These are phyloP conservation scores for Corythornis vintsioides DNA, from an alignment of 2,113 vertebrate genomes.

Conservation along the genomic window DNA sequence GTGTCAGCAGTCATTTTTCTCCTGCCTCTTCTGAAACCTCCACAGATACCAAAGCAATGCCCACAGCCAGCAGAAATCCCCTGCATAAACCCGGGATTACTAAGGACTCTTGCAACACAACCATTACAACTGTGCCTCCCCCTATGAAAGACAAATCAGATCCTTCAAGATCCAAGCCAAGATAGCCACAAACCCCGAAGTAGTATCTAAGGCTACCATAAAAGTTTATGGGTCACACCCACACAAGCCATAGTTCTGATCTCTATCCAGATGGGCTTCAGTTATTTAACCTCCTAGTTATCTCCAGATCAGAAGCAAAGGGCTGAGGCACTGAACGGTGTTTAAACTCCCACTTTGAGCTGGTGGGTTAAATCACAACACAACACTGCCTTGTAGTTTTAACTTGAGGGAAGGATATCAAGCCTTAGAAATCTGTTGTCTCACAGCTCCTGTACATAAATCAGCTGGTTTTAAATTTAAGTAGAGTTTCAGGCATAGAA, in stretches of 20 bases:
- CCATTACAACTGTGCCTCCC: not conserved
- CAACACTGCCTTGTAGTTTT: not conserved
- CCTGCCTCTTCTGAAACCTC: not conserved
- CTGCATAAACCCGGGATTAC: not conserved
- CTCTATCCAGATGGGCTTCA: not conserved
- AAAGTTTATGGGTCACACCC: constrained; percentile 45
- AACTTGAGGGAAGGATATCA: not conserved
- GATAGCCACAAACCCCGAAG: constrained; percentile 14
- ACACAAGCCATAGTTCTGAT: not conserved
- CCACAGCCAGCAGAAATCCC: not conserved
- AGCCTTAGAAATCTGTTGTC: not conserved
- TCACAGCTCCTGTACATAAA: not conserved
- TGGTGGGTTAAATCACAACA: not conserved
- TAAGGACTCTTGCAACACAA: not conserved
- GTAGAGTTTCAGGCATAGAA: not conserved
- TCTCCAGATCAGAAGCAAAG: constrained; percentile 35
- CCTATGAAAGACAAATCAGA: not conserved
- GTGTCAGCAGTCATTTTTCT: not conserved
- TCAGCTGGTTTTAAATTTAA: not conserved
- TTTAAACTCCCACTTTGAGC: constrained; percentile 16
- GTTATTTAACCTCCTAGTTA: not conserved
- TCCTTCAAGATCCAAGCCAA: constrained; percentile 45
- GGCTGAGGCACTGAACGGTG: not conserved
- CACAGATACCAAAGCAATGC: not conserved
- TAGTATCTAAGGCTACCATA: not conserved